phyloP scores from a whole-genome alignment of 2,888 invertebrate species.

The Tipula helvola region DNA sequence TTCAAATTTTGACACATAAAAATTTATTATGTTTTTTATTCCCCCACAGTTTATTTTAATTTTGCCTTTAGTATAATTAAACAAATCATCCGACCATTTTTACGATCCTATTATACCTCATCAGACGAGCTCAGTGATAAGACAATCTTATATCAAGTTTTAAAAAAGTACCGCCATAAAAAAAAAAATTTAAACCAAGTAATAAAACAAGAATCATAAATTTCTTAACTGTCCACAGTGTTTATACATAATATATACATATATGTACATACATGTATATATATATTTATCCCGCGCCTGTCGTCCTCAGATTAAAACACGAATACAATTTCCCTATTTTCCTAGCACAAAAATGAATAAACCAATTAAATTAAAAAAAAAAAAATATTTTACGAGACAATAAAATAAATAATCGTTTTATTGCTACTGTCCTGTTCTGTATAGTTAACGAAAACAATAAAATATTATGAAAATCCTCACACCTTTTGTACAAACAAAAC shows the following conservation, averaged over 20 bases:
- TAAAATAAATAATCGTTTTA: neutral
- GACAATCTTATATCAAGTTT: neutral
- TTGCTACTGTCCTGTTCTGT: neutral
- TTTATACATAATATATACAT: no score
- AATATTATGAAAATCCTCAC: neutral
- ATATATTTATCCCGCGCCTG: neutral
- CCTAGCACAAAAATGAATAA: neutral
- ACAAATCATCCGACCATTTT: neutral
- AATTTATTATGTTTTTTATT: no score
- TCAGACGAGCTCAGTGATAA: neutral
- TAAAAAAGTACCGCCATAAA: neutral
- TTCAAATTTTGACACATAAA: no score
- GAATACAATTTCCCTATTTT: neutral
- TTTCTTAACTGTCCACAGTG: neutral
- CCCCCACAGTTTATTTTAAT: no score
- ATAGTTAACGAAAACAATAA: neutral
- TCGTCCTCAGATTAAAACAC: neutral
- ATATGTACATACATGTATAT: no score
- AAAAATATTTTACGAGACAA: neutral
- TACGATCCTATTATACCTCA: neutral
- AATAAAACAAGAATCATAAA: neutral
- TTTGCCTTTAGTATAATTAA: neutral
- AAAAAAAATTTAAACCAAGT: neutral
- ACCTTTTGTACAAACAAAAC: neutral
- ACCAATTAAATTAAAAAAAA: neutral